Evolutionary conservation across 2,888 invertebrate species (phyloP), one percentile per base, ranked within the genome.

Genomic region (Chymomyza caudatula): DNA sequence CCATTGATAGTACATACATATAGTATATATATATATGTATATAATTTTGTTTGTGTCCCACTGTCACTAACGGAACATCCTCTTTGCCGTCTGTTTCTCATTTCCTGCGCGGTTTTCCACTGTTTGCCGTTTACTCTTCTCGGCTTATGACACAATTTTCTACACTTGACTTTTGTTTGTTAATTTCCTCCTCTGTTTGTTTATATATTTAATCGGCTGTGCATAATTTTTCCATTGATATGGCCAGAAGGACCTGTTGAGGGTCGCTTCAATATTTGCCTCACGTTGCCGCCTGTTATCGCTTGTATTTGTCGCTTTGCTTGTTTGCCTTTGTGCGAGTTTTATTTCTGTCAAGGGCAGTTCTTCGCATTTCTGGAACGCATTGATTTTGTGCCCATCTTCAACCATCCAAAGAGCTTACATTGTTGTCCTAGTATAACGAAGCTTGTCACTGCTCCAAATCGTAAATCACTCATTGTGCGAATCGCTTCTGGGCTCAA

Each of bases 121-220:
- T 49, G 43, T 63, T 68, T 65, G 57, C 44, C 29, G 49, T 59
- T 66, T 66, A 60, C 65, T 56, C 60, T 42, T 29, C 23, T 6
- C n/a, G 8, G 13, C 52, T 64, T 47, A 43, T 60, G 56, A 23
- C 63, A 42, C 63, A 43, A 53, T 63, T 51, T 54, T 37, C 37
- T 15, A 19, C 44, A 43, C 47, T 56, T 56, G 42, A 47, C 58
- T 37, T 56, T 52, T 61, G 37, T 37, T 56, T 60, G 13, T 54
- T 47, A 25, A 23, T 53, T 22, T 29, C 55, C n/a, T 6, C 8
- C 49, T 20, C 15, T 69, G 63, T 69, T 64, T 75, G 71, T 74
- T 82, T 80, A 75, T 75, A 65, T 70, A 77, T 70, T 77, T 71
- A 86, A 83, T 85, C 73, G 74, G 64, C 69, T 74, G 76, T 73